phyloP scores from a whole-genome alignment of 2,113 vertebrate genomes.

The Brienomyrus longianalis region DNA sequence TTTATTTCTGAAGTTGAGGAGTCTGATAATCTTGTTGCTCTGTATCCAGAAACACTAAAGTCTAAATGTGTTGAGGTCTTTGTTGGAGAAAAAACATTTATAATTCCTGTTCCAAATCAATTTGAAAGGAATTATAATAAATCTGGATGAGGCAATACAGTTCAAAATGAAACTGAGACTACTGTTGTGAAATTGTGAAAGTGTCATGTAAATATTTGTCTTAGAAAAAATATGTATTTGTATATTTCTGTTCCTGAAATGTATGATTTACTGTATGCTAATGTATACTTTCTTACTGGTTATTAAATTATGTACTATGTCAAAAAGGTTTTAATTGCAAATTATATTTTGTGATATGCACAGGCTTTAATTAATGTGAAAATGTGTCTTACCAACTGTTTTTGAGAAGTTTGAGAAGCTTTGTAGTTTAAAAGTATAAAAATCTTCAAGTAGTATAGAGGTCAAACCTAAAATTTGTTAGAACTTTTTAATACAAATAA shows the following conservation, averaged over 20 bases:
- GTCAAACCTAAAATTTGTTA: not conserved
- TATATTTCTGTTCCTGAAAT: slow-evolving; percentile 1
- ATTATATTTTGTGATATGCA: not conserved
- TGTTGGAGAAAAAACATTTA: not conserved
- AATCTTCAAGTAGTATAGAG: slow-evolving; percentile 1
- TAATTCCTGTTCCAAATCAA: not conserved
- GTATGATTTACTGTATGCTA: slow-evolving; percentile 3
- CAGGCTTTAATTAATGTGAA: not conserved
- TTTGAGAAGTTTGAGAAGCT: slow-evolving; percentile 5
- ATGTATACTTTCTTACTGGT: not conserved
- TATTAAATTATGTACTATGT: slow-evolving; percentile 2
- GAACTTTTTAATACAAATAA: not conserved
- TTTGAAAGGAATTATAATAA: not conserved
- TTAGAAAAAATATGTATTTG: not conserved
- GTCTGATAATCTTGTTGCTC: not conserved
- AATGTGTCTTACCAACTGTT: not conserved
- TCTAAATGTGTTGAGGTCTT: slow-evolving; percentile 4
- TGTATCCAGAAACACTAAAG: not conserved
- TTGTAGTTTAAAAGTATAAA: not conserved
- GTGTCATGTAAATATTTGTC: slow-evolving; percentile 7
- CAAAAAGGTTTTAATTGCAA: not conserved
- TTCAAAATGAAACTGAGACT: not conserved
- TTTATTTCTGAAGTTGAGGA: slow-evolving; percentile 5
- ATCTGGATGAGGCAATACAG: not conserved
- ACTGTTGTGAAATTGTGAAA: slow-evolving; percentile 8